Evolutionary conservation across 1,140 invertebrate genomes (phyloP), one percentile per base, ranked within the genome.

Genomic region (Meloidogyne floridensis): DNA sequence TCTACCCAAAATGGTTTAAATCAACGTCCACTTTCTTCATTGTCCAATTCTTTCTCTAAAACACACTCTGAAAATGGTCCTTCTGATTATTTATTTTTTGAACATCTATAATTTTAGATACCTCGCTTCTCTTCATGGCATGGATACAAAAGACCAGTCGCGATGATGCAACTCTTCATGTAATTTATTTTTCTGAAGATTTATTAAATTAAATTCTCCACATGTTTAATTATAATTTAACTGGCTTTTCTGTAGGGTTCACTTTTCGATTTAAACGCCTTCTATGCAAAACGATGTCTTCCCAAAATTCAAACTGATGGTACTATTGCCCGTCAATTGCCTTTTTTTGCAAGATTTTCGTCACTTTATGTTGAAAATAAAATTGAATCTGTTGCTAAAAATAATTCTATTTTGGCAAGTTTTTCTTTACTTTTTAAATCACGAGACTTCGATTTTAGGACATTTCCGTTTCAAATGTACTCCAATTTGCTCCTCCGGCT

Each of bases 181-280:
- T 79, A n/a, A 15, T 43, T 78, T 9, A 9, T 47, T 47, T n/a
- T 7, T 18, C 7, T 77, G 72, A 15, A 43, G 9, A 5, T 71
- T 51, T 56, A 5, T 3, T 43, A 74, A 77, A 20, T 74, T 32
- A 13, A 42, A n/a, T 77, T 80, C 0, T 47, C 32, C 32, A 32
- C 32, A 32, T 32, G 32, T 32, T 32, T 32, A 32, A 32, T 32
- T 20, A 3, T 15, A 73, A 11, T 5, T 11, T 18, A 73, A 73
- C 13, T 13, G 32, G 32, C 32, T 73, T 15, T 15, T 15, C 56
- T 82, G 83, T 47, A 83, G 81, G 82, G 82, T 15, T n/a, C 82
- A 9, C 56, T 83, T 51, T 83, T 83, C 20, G 82, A 83, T n/a
- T 54, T 83, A 15, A 83, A 83, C 54, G 82, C 82, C 11, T 83